Evolutionary conservation across 2,888 invertebrate species (phyloP), one percentile per base, ranked within the genome.

Genomic region (Netelia inedita): DNA sequence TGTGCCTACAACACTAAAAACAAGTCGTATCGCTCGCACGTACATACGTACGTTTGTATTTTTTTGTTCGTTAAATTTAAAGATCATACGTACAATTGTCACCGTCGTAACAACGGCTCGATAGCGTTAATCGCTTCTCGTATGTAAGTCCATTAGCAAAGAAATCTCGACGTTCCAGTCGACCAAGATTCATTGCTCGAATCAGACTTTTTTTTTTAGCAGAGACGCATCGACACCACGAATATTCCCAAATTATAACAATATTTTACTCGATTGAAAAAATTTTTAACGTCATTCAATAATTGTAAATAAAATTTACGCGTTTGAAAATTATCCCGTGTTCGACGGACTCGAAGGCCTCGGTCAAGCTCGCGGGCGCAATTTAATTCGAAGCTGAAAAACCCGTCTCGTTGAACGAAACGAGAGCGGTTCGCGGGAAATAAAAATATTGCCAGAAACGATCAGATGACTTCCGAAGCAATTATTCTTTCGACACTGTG

Each of bases 1-100:
- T 89, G 87, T 86, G 87, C 88, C 87, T 89, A 89, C 82, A 89
- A 87, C 78, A 88, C 87, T 89, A 88, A 79, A 89, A 86, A 82
- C 85, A 76, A 73, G 43, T 65, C 61, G 75, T 86, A 80, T 84
- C 75, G 73, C 83, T 82, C 81, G 72, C 68, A 83, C 78, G 78
- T 78, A 84, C 69, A 14, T n/a, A 46, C 23, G 68, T 78, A 69
- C 43, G 50, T 61, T 78, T 78, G 16, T 83, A 16, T 80, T 53
- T 41, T 41, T 76, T 53, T n/a, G 2, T 55, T 68, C 23, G 46
- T 72, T 68, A 21, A 55, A 65, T 76, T 76, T 80, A 68, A 79
- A 73, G 35, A 78, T 85, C 74, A 72, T 75, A 78, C 71, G 63
- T 71, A 66, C 55, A 80, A 71, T 66, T 53, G 66, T 73, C 78